phyloP scores from a whole-genome alignment of 2,113 vertebrate species.

The Turnix velox region DNA sequence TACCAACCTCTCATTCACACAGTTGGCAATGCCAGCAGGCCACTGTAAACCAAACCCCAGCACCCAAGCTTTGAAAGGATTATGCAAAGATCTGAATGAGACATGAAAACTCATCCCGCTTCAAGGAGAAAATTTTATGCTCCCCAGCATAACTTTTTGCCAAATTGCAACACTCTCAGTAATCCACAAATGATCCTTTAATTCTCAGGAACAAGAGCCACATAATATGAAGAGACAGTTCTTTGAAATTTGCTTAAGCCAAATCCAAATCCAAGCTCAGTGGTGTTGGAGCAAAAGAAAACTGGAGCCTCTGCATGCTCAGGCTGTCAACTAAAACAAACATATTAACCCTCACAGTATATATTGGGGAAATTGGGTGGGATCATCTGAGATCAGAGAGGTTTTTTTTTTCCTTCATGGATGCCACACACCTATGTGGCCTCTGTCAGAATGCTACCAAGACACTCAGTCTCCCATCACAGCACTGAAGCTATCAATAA shows the following conservation, averaged over 20 bases:
- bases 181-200: conserved; percentile 18
- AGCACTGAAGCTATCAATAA: background rate
- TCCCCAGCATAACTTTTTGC: background rate
- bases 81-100: background rate
- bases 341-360: background rate
- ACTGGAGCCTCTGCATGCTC: background rate
- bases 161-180: background rate
- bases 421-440: background rate
- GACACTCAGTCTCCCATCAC: background rate
- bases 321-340: conserved; percentile 27
- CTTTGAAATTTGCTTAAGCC: background rate
- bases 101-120: background rate
- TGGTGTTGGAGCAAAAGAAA: background rate
- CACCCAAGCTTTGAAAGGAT: background rate
- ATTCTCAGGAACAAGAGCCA: background rate
- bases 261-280: background rate
- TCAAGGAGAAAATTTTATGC: background rate
- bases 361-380: background rate
- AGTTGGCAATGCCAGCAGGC: background rate
- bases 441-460: background rate
- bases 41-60: background rate
- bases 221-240: background rate
- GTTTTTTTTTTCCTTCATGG: background rate
- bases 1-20: background rate
- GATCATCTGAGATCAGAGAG: background rate